Conservation (phyloP, 2,113 vertebrate species). For the Chionomys nivalis region DNA sequence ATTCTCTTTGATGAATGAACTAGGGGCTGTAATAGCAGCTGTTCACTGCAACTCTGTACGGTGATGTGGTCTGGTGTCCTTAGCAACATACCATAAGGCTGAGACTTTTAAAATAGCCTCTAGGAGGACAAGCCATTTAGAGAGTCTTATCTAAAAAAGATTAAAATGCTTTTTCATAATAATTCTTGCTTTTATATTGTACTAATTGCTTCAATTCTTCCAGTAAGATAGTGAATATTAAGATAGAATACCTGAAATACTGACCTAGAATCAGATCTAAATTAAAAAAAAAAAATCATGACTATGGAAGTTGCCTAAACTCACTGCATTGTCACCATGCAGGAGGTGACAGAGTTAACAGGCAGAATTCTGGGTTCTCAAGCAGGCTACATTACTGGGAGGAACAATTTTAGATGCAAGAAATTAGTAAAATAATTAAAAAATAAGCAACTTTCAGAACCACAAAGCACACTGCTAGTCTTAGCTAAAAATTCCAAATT, state of each 20-base stretch:
- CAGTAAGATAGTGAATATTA: neutral
- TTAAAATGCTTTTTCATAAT: neutral
- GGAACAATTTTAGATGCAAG: neutral
- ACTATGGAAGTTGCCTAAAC: neutral
- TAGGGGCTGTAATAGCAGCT: neutral
- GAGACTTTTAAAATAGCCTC: neutral
- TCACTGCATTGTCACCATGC: neutral
- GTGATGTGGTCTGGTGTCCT: neutral
- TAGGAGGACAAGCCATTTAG: neutral
- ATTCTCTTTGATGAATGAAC: neutral
- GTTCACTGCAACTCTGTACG: neutral
- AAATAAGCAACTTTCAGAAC: conserved; percentile 2
- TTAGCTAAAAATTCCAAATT: conserved; percentile 7
- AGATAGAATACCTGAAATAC: neutral
- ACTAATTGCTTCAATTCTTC: neutral
- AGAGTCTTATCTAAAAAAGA: neutral
- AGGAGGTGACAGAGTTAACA: neutral
- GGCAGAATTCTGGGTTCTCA: neutral
- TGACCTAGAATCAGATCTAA: neutral
- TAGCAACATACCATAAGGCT: neutral
- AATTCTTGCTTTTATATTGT: neutral
- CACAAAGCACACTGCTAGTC: neutral
- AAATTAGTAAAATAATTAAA: neutral
- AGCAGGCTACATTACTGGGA: neutral
- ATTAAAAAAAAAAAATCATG: neutral